phyloP scores from a whole-genome alignment of 2,113 vertebrate species.

The Lutjanus erythropterus region DNA sequence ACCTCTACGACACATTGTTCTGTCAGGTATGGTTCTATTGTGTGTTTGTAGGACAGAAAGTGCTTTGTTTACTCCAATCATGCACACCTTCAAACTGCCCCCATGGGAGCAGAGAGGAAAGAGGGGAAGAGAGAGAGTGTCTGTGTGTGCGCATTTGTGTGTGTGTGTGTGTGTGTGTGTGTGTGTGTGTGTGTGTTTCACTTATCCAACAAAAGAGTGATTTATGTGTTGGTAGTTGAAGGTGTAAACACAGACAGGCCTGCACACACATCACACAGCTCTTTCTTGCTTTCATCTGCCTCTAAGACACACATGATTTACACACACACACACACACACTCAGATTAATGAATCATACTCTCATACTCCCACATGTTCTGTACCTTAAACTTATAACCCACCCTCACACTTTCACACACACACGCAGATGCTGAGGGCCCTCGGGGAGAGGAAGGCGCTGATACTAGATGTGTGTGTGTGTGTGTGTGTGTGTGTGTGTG shows the following conservation, averaged over 20 bases:
- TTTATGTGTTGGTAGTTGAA: slow-evolving; percentile 66
- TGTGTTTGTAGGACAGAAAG: slow-evolving; percentile 68
- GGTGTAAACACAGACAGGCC: slow-evolving; percentile 70
- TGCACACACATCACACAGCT: slow-evolving; percentile 33
- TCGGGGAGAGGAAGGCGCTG: slow-evolving; percentile 56
- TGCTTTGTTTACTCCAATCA: slow-evolving; percentile 59
- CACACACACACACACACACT: neutral
- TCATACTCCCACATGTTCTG: slow-evolving; percentile 59
- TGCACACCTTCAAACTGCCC: slow-evolving; percentile 49
- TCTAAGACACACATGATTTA: slow-evolving; percentile 22
- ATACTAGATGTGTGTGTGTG: slow-evolving; percentile 65
- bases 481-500: slow-evolving; percentile 45
- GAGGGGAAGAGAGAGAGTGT: neutral
- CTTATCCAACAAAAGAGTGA: slow-evolving; percentile 41
- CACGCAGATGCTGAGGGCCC: slow-evolving; percentile 56
- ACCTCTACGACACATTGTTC: slow-evolving; percentile 49
- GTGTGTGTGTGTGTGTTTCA: slow-evolving; percentile 23
- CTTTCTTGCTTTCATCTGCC: slow-evolving; percentile 37
- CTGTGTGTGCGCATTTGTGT: slow-evolving; percentile 17
- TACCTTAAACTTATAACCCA: slow-evolving; percentile 52
- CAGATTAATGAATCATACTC: slow-evolving; percentile 45
- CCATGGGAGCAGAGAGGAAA: slow-evolving; percentile 36
- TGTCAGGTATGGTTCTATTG: slow-evolving; percentile 49
- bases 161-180: slow-evolving; percentile 10
- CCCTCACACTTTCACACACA: slow-evolving; percentile 10